Base-by-base conservation (phyloP, 2,888 invertebrate genomes). In the Alitta virens region DNA sequence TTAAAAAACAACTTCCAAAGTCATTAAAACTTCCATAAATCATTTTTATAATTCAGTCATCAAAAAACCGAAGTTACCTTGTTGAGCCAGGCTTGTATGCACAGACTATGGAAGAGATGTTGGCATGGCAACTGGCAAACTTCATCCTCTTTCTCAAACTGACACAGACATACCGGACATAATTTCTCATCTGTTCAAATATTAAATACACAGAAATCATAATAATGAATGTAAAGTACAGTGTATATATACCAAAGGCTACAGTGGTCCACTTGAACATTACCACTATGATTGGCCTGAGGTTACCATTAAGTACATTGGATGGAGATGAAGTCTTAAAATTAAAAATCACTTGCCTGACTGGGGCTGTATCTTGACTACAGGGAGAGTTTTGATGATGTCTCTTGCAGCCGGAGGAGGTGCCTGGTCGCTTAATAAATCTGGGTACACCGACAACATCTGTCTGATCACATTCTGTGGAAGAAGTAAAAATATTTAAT, bases 361-460 rank as follows among this genome's bases (percentile, higher is more conserved):
- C 12, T 33, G 33, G 33, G 49, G 9, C 9, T 56, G 25, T n/a
- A 61, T 43, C 40, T 51, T 50, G 50, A 61, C 21, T 12, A 63
- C 62, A 7, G 73, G 71, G 23, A 75, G 63, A 42, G 54, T 63
- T n/a, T 72, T 69, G 23, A 76, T 74, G 16, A 64, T 65, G 3
- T 59, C 52, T 23, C 65, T 62, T 5, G 68, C 40, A 16, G 74
- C 73, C 40, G 75, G 75, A 1, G 75, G 75, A 3, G 75, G 73
- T 3, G 73, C 73, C 53, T 72, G 71, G 46, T 76, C 74, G 38
- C 63, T 67, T 24, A 75, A 63, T 27, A 75, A 57, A 43, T 75
- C 75, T n/a, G 75, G 75, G 53, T 73, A 72, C n/a, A 75, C 72
- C n/a, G 71, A 68, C 42, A 75, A 58, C 75, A 76, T 75, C 65